phyloP scores from a whole-genome alignment of 2,113 vertebrate genomes.

The Oreochromis niloticus region DNA sequence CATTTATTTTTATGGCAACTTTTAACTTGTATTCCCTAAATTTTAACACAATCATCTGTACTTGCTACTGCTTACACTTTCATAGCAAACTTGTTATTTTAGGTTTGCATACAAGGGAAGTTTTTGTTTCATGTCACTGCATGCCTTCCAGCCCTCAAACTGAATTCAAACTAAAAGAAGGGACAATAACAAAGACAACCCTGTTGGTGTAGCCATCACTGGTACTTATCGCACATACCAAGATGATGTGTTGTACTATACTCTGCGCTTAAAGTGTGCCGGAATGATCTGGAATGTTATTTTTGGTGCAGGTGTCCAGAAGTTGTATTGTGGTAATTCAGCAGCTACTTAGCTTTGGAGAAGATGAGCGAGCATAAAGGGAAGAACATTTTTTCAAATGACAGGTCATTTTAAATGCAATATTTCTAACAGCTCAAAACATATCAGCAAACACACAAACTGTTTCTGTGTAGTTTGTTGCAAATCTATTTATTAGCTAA shows the following conservation, averaged over 20 bases:
- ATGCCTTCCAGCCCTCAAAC: background rate
- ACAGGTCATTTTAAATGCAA: background rate
- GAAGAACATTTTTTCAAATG: background rate
- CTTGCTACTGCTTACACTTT: background rate
- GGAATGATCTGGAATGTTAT: background rate
- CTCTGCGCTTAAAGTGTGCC: background rate
- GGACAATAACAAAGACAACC: background rate
- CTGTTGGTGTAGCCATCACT: background rate
- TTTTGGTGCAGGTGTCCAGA: background rate
- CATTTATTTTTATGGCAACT: background rate
- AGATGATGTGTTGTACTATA: background rate
- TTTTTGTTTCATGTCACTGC: background rate
- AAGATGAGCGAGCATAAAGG: background rate
- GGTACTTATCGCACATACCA: background rate
- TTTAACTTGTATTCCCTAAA: background rate
- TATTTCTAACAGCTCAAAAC: background rate
- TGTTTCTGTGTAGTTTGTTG: background rate
- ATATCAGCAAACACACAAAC: background rate
- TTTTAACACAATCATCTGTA: background rate
- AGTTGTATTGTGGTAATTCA: background rate
- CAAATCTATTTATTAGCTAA: background rate
- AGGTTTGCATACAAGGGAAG: background rate
- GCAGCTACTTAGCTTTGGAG: background rate
- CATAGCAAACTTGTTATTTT: background rate
- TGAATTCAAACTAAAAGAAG: background rate